Percentiles rank a stretch among this genome's conserved stretches.
Evolutionary conservation across 1,140 invertebrate genomes (phyloP).

Genomic region (Danaus melanippus): DNA sequence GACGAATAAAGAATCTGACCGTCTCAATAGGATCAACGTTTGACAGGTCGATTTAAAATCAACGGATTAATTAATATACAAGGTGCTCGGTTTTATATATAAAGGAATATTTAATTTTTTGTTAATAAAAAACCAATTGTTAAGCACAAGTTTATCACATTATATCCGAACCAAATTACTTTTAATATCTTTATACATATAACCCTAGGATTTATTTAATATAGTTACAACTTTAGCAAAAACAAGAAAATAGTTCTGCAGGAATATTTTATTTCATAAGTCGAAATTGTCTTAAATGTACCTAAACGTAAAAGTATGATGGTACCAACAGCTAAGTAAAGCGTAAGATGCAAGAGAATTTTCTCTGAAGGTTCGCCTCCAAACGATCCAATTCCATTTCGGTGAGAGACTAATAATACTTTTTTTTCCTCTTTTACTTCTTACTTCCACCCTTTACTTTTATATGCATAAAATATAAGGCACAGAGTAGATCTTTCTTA

Average conservation of each 20-base stretch:
- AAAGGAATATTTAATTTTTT: too few relatives aligned
- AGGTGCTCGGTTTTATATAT: conserved; percentile 13
- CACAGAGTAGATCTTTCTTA: conserved; percentile 31
- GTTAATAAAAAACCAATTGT: too few relatives aligned
- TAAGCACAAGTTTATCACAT: too few relatives aligned
- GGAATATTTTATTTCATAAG: conserved; percentile 51
- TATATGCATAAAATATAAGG: conserved; percentile 49
- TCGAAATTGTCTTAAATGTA: conserved; percentile 60
- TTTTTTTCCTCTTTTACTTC: conserved; percentile 70
- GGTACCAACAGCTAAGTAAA: conserved; percentile 62
- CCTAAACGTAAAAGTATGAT: conserved; percentile 64
- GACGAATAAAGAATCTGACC: conserved; percentile 53
- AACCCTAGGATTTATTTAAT: too few relatives aligned
- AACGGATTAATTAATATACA: conserved; percentile 30
- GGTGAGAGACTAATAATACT: conserved; percentile 71
- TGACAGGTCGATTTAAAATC: conserved; percentile 59
- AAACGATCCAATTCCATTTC: conserved; percentile 72
- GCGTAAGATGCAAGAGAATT: conserved; percentile 59
- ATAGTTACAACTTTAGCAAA: conserved; percentile 20
- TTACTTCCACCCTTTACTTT: conserved; percentile 69
- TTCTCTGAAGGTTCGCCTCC: conserved; percentile 61
- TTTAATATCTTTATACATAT: too few relatives aligned
- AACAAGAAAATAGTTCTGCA: conserved; percentile 31
- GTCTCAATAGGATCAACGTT: conserved; percentile 51
- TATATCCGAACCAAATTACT: too few relatives aligned